These are phyloP conservation scores for Salpingus planirostris DNA, from an alignment of 2,888 invertebrate genomes.

Conservation along the genomic window DNA sequence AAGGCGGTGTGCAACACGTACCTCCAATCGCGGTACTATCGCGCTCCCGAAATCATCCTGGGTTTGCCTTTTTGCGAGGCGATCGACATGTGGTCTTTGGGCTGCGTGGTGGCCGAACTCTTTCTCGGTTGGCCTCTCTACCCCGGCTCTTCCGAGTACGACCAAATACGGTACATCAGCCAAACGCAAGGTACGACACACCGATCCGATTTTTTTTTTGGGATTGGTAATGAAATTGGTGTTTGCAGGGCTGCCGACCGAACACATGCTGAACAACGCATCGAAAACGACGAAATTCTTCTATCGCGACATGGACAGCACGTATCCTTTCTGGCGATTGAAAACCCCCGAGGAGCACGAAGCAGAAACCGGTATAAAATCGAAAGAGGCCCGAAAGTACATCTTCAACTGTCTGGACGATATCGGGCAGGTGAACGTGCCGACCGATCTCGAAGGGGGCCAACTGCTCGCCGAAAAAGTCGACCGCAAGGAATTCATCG, in stretches of 20 bases:
- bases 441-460: slow-evolving; percentile 94
- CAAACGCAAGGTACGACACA: too few species aligned
- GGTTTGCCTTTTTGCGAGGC: slow-evolving; percentile 99
- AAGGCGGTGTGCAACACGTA: slow-evolving; percentile 99
- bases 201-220: too few species aligned
- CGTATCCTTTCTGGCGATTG: slow-evolving; percentile 76
- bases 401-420: slow-evolving; percentile 99
- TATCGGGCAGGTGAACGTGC: slow-evolving; percentile 93
- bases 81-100: slow-evolving; percentile 99
- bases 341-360: slow-evolving; percentile 99
- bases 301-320: slow-evolving; percentile 88
- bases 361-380: slow-evolving; percentile 93
- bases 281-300: slow-evolving; percentile 99
- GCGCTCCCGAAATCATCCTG: slow-evolving; percentile 94
- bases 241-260: slow-evolving; percentile 70
- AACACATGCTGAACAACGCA: slow-evolving; percentile 94
- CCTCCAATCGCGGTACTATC: slow-evolving; percentile 96
- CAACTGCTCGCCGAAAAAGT: slow-evolving; percentile 95
- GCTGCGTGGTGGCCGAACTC: slow-evolving; percentile 98
- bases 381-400: slow-evolving; percentile 98
- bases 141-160: slow-evolving; percentile 98
- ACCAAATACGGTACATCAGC: slow-evolving; percentile 90
- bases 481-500: slow-evolving; percentile 95
- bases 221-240: too few species aligned
- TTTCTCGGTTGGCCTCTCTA: slow-evolving; percentile 99